Evolutionary conservation across 1,140 invertebrate genomes (phyloP).

Genomic region (Hyles euphorbiae): DNA sequence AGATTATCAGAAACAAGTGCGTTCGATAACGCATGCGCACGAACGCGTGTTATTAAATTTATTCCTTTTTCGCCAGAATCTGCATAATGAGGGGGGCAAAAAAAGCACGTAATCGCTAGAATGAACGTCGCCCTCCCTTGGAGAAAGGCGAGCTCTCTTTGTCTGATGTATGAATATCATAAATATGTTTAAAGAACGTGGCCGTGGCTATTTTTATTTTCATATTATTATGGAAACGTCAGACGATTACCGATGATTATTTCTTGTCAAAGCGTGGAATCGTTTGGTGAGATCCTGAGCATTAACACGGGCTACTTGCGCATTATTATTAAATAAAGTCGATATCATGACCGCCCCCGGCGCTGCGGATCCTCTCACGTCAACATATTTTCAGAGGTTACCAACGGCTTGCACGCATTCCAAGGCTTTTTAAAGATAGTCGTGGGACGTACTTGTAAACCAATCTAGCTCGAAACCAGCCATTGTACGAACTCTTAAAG

Average conservation of each 20-base stretch:
- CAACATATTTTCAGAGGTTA: conserved; percentile 19
- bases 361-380: conserved; percentile 36
- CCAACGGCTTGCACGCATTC: conserved; percentile 25
- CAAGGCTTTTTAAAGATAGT: conserved; percentile 3
- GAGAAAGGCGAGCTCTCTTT: conserved; percentile 54
- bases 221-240: conserved; percentile 33
- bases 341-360: conserved; percentile 42
- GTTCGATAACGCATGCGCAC: conserved; percentile 69
- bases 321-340: conserved; percentile 34
- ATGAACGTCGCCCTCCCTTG: conserved; percentile 49
- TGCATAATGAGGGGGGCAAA: conserved; percentile 70
- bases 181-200: conserved; percentile 48
- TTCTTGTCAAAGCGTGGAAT: conserved; percentile 43
- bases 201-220: conserved; percentile 33
- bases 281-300: conserved; percentile 17
- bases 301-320: conserved; percentile 31
- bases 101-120: conserved; percentile 65
- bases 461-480: too few relatives aligned
- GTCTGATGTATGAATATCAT: conserved; percentile 44
- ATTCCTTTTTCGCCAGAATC: conserved; percentile 70
- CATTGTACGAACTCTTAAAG: too few relatives aligned
- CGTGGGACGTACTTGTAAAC: too few relatives aligned
- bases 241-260: conserved; percentile 42
- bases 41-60: conserved; percentile 72
- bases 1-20: conserved; percentile 72